Conservation (phyloP, 1,140 invertebrate genomes). For the Eueides isabella region DNA sequence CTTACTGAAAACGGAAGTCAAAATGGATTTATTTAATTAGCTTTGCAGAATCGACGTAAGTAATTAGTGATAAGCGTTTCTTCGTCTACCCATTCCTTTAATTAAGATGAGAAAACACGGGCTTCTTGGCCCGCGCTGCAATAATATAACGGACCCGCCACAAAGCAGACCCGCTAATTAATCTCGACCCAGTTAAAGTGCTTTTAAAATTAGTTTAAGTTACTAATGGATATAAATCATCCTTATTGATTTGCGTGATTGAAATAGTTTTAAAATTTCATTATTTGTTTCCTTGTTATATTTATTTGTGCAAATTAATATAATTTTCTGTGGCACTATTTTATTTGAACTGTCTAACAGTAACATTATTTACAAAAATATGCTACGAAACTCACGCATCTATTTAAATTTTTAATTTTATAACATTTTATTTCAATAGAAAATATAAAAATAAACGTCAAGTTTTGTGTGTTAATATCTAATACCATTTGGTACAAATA, state of each 20-base stretch:
- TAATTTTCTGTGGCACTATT: too few relatives aligned
- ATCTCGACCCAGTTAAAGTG: slow-evolving; percentile 35
- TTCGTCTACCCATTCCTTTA: slow-evolving; percentile 53
- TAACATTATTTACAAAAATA: too few relatives aligned
- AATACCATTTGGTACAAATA: too few relatives aligned
- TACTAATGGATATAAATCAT: slow-evolving; percentile 15
- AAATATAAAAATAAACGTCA: too few relatives aligned
- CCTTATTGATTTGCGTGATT: slow-evolving; percentile 7
- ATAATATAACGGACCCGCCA: slow-evolving; percentile 43
- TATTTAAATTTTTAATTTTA: too few relatives aligned
- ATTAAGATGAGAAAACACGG: slow-evolving; percentile 58
- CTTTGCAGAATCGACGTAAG: slow-evolving; percentile 45
- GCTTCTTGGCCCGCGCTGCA: slow-evolving; percentile 42
- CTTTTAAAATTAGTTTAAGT: slow-evolving; percentile 33
- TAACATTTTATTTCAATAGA: too few relatives aligned
- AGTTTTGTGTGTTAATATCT: too few relatives aligned
- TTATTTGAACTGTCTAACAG: too few relatives aligned
- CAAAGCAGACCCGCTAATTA: slow-evolving; percentile 42
- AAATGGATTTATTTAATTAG: slow-evolving; percentile 34
- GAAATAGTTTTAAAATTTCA: slow-evolving; percentile 6
- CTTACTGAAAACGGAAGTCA: background rate
- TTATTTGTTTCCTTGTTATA: background rate
- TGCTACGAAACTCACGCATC: too few relatives aligned
- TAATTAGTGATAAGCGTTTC: slow-evolving; percentile 50
- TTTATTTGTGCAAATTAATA: background rate